Evolutionary conservation across 2,113 vertebrate species (phyloP).

Genomic region (Hystrix brachyura): DNA sequence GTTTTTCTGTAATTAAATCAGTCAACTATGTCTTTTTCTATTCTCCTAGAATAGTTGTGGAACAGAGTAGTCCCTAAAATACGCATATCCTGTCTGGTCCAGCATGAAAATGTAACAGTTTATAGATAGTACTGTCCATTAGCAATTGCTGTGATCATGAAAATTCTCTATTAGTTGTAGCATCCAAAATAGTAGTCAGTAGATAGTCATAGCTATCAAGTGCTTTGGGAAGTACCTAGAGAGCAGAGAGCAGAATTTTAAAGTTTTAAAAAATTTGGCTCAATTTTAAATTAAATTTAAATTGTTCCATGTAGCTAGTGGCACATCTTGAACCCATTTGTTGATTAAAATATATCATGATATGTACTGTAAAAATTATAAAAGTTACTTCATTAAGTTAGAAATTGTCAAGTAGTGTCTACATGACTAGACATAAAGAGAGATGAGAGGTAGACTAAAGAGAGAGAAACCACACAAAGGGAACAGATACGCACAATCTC

Average conservation of each 20-base stretch:
- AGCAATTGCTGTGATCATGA: neutral
- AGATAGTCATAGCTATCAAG: neutral
- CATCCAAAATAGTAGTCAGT: neutral
- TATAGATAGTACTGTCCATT: neutral
- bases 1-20: conserved; percentile 21
- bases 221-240: neutral
- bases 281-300: conserved; percentile 29
- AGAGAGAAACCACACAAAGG: neutral
- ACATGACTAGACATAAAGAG: neutral
- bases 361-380: conserved; percentile 8
- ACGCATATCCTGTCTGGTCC: neutral
- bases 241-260: neutral
- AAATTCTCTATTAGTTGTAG: neutral
- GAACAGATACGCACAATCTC: neutral
- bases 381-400: neutral
- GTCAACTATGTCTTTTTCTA: neutral
- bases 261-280: conserved; percentile 1
- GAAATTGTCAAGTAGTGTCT: neutral
- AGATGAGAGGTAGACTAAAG: neutral
- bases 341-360: neutral
- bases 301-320: neutral
- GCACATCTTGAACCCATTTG: neutral
- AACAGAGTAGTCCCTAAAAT: neutral
- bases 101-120: neutral
- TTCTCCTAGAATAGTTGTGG: neutral